phyloP scores from a whole-genome alignment of 2,113 vertebrate genomes.

The Eretmodus cyanostictus region DNA sequence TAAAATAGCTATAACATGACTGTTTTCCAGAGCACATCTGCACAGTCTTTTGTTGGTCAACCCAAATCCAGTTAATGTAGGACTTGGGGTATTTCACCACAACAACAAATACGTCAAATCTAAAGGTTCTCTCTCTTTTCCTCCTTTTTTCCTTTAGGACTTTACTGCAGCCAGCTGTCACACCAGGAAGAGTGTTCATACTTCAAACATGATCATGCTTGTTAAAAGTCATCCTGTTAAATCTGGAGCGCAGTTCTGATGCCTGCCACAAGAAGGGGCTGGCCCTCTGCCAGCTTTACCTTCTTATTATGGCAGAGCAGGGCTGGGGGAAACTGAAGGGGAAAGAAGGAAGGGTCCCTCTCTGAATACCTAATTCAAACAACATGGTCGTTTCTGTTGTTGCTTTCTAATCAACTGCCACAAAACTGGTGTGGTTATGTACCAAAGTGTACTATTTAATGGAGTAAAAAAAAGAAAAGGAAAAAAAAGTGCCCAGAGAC shows the following conservation, averaged over 20 bases:
- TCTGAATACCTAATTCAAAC: constrained; percentile 62
- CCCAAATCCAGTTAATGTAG: constrained; percentile 44
- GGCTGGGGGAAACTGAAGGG: constrained; percentile 32
- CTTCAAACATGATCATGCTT: constrained; percentile 64
- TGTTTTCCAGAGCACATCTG: constrained; percentile 65
- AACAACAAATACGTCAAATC: constrained; percentile 62
- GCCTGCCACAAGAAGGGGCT: constrained; percentile 68
- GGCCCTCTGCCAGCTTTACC: constrained; percentile 62
- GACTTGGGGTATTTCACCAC: constrained; percentile 53
- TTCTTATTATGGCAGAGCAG: constrained; percentile 62
- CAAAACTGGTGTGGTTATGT: constrained; percentile 64
- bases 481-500: constrained; percentile 44
- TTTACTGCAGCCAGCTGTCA: constrained; percentile 69
- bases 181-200: constrained; percentile 49
- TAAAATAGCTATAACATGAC: constrained; percentile 56
- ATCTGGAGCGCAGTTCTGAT: constrained; percentile 62
- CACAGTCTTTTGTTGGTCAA: constrained; percentile 38
- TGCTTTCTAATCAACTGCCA: constrained; percentile 69
- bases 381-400: constrained; percentile 55
- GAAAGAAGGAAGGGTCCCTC: constrained; percentile 40
- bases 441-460: constrained; percentile 70
- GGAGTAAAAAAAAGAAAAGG: constrained; percentile 38
- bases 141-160: constrained; percentile 8
- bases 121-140: constrained; percentile 33
- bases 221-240: constrained; percentile 64